phyloP scores from a whole-genome alignment of 2,113 vertebrate species.

The Dipodomys stephensi region DNA sequence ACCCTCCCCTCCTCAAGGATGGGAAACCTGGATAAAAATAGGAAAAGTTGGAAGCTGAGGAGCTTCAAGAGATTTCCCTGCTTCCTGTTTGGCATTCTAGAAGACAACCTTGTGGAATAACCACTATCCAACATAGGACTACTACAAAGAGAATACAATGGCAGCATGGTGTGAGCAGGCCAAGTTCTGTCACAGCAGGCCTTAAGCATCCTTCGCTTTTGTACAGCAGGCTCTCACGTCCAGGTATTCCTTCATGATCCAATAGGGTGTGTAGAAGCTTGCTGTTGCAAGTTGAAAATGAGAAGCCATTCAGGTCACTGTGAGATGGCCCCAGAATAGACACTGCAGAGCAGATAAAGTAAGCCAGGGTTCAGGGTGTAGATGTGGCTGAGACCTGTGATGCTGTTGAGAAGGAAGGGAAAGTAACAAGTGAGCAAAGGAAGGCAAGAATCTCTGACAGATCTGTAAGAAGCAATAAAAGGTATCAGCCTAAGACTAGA shows the following conservation, averaged over 20 bases:
- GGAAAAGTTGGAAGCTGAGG: not conserved
- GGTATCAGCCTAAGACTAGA: not conserved
- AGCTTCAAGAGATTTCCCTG: not conserved
- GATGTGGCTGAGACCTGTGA: not conserved
- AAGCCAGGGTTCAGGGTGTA: not conserved
- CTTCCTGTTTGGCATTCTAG: not conserved
- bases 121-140: not conserved
- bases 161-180: not conserved
- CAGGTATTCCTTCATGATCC: conserved; percentile 40
- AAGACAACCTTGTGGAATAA: not conserved
- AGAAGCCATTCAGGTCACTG: not conserved
- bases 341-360: not conserved
- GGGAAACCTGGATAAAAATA: conserved; percentile 5
- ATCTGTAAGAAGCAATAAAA: not conserved
- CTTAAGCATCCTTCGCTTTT: not conserved
- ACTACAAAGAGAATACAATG: not conserved
- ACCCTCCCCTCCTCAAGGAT: not conserved
- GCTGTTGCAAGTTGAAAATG: not conserved
- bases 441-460: not conserved
- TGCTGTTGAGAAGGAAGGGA: conserved; percentile 58
- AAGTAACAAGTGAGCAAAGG: conserved; percentile 7
- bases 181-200: not conserved
- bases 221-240: not conserved
- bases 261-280: not conserved
- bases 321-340: not conserved